Percentiles rank a stretch among this genome's conserved stretches.
These are phyloP conservation scores for Onthophagus taurus DNA, from an alignment of 1,140 invertebrate species.

Conservation along the genomic window DNA sequence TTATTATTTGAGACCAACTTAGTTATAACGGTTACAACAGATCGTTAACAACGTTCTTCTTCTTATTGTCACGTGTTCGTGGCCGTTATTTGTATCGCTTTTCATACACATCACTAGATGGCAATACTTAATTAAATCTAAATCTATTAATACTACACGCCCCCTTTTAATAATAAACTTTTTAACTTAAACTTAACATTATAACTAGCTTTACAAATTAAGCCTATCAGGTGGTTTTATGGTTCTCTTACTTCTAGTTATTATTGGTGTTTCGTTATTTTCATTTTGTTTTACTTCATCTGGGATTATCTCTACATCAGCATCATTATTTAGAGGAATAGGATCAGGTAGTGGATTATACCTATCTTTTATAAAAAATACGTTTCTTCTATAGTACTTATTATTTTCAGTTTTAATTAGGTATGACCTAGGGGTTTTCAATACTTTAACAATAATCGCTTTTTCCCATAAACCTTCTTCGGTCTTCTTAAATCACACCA, in stretches of 20 bases:
- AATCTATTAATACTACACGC: no score
- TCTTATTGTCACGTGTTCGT: no score
- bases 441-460: neutral
- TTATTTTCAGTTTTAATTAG: neutral
- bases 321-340: neutral
- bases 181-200: conserved; percentile 2
- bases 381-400: conserved; percentile 2
- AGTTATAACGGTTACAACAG: no score
- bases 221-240: neutral
- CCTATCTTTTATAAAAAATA: neutral
- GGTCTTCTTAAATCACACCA: neutral
- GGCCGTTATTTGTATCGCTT: no score
- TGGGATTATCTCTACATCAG: neutral
- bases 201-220: no score
- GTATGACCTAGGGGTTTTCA: neutral
- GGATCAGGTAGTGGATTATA: neutral
- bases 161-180: neutral
- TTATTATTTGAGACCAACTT: no score
- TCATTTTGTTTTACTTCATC: neutral
- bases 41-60: no score
- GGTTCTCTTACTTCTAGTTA: neutral
- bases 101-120: no score
- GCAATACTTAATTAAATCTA: no score
- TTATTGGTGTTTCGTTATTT: neutral
- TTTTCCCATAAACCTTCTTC: neutral